phyloP scores from a whole-genome alignment of 2,888 invertebrate species.

The Rhagophthalmus giganteus region DNA sequence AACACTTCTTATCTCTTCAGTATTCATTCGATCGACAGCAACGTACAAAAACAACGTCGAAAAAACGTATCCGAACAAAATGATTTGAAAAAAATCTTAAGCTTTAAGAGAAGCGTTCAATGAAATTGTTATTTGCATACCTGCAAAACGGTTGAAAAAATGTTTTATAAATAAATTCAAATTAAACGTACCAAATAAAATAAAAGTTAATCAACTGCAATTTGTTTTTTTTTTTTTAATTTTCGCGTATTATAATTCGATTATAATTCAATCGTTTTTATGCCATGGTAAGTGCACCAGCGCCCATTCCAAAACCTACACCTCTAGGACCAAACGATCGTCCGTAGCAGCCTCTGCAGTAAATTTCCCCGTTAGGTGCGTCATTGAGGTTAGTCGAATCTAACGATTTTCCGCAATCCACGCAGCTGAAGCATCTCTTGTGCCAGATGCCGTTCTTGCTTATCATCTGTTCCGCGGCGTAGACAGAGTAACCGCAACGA shows the following conservation, averaged over 20 bases:
- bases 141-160: too few relatives aligned
- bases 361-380: constrained; percentile 91
- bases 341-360: constrained; percentile 89
- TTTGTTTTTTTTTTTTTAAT: constrained; percentile 19
- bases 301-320: constrained; percentile 88
- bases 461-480: constrained; percentile 95
- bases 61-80: constrained; percentile 15
- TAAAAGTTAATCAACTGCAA: neutral
- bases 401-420: constrained; percentile 79
- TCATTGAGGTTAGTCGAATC: constrained; percentile 91
- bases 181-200: neutral
- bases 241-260: constrained; percentile 13
- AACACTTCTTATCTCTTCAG: constrained; percentile 9
- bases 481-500: constrained; percentile 88
- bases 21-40: constrained; percentile 18
- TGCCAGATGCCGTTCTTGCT: constrained; percentile 93
- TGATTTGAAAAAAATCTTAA: constrained; percentile 16
- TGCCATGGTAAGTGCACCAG: constrained; percentile 87
- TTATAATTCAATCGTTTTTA: constrained; percentile 54
- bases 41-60: constrained; percentile 19
- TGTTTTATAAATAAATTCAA: too few relatives aligned
- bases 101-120: constrained; percentile 13
- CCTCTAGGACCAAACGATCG: constrained; percentile 86
- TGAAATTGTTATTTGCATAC: constrained; percentile 20
- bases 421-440: constrained; percentile 89